Evolutionary conservation across 2,888 invertebrate species (phyloP), one percentile per base, ranked within the genome.

Genomic region (Acanthosepion pharaonis): DNA sequence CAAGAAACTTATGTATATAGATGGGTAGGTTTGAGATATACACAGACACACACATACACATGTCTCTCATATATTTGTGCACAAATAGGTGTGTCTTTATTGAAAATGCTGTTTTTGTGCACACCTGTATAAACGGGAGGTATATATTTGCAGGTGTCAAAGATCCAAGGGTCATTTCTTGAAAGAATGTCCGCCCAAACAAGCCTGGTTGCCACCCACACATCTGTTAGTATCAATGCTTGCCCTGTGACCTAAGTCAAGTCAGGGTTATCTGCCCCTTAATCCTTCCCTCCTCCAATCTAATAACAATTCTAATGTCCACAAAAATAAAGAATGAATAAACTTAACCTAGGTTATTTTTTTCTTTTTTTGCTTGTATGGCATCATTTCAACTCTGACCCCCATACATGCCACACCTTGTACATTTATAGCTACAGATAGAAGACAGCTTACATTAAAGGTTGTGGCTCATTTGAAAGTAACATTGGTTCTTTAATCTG

Each of bases 101-200:
- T n/a, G n/a, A 78, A 78, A 78, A 78, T 78, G 9, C 1, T 78
- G n/a, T 78, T 78, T 78, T 33, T 78, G 15, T 33, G n/a, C 78
- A n/a, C 78, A 78, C 78, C 78, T 78, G 78, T 78, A 78, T 78
- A 78, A 78, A 78, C n/a, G 78, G 42, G n/a, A 78, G 78, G n/a
- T 78, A 33, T 78, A 78, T 78, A 33, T 78, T 78, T 78, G 33
- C 78, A 78, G 78, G 78, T 78, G 78, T 78, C 78, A 78, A 78
- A 78, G 78, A 78, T 78, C 78, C 78, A 78, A 11, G 78, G 78
- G 78, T 78, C 78, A 78, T 33, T 15, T 78, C 78, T 78, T 78
- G 78, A 78, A 78, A 78, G 78, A 78, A n/a, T 78, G 78, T 78
- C 78, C 78, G 78, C 78, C 78, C 78, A 78, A 33, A 33, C 78